phyloP scores from a whole-genome alignment of 2,888 invertebrate species.

The Allacma fusca region DNA sequence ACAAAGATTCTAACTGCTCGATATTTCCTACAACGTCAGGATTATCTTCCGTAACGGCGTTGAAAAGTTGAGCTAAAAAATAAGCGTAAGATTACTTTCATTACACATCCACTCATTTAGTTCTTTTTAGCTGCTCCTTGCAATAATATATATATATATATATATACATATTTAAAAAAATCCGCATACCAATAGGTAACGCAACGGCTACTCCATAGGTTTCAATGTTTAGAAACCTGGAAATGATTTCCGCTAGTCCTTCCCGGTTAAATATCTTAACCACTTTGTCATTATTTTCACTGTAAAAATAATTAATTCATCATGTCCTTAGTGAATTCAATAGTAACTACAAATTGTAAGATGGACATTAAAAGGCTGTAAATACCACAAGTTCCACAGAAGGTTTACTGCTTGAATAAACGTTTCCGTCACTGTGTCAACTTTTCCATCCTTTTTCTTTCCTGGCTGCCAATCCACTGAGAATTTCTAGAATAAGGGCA shows the following conservation, averaged over 20 bases:
- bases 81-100: conserved; percentile 53
- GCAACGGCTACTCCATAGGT: conserved; percentile 69
- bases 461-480: conserved; percentile 66
- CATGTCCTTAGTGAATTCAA: too few relatives aligned
- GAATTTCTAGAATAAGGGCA: conserved; percentile 52
- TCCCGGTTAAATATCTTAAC: conserved; percentile 73
- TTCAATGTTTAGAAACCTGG: conserved; percentile 68
- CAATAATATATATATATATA: conserved; percentile 7
- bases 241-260: conserved; percentile 70
- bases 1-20: conserved; percentile 65
- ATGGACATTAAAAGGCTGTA: too few relatives aligned
- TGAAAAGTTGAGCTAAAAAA: conserved; percentile 73
- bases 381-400: conserved; percentile 73
- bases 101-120: conserved; percentile 55
- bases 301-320: conserved; percentile 60
- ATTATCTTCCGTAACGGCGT: conserved; percentile 78
- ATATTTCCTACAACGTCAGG: conserved; percentile 69
- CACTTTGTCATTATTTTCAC: conserved; percentile 68
- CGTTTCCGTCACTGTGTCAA: conserved; percentile 72
- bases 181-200: conserved; percentile 63
- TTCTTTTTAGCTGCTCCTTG: too few relatives aligned
- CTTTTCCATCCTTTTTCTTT: conserved; percentile 63
- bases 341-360: not conserved
- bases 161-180: conserved; percentile 10
- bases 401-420: conserved; percentile 74